Percentiles rank a stretch among this genome's conserved stretches.
These are phyloP conservation scores for Epistrophe grossulariae DNA, from an alignment of 2,888 invertebrate species.

Conservation along the genomic window DNA sequence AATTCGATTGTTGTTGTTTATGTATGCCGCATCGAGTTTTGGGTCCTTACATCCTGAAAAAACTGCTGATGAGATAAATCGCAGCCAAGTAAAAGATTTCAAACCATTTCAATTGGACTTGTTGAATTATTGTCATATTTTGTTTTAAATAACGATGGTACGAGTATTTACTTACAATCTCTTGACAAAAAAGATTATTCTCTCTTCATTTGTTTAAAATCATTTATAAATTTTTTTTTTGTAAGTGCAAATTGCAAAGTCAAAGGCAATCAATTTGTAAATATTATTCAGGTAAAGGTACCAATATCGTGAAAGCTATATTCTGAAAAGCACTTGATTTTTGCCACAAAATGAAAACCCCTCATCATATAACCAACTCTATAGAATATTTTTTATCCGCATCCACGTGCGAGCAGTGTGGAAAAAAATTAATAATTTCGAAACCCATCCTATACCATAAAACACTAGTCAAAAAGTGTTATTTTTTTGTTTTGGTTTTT, in stretches of 20 bases:
- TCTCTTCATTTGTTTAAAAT: too few relatives aligned
- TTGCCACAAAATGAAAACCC: conserved; percentile 23
- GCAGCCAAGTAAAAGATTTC: too few relatives aligned
- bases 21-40: too few relatives aligned
- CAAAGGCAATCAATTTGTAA: conserved; percentile 44
- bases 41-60: too few relatives aligned
- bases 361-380: not conserved
- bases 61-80: too few relatives aligned
- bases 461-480: conserved; percentile 40
- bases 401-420: not conserved
- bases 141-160: too few relatives aligned
- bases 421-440: conserved; percentile 51
- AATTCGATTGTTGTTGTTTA: too few relatives aligned
- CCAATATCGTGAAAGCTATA: not conserved
- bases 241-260: not conserved
- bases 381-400: not conserved
- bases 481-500: not conserved
- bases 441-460: conserved; percentile 63
- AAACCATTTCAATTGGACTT: too few relatives aligned
- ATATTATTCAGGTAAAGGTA: not conserved
- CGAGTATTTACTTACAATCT: too few relatives aligned
- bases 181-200: too few relatives aligned
- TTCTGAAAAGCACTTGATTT: conserved; percentile 25
- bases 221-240: too few relatives aligned
- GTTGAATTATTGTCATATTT: too few relatives aligned